Evolutionary conservation across 2,888 invertebrate species (phyloP), one percentile per base, ranked within the genome.

Genomic region (Mythimna albipuncta): DNA sequence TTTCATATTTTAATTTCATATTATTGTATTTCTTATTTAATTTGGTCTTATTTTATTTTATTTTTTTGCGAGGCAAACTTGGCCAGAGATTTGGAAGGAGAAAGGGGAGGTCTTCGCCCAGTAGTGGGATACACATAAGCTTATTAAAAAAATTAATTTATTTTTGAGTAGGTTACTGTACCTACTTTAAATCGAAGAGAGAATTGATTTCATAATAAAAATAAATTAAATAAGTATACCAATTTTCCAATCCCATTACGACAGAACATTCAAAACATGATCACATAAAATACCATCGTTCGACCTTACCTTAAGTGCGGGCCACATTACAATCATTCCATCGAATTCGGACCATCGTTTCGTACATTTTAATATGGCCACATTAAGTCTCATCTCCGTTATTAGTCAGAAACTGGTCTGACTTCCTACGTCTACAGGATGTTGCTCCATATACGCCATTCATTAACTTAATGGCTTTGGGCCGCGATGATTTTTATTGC

Each of bases 391-490:
- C 95, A 94, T 95, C 94, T 93, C 92, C 91, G 92, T 90, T 90
- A 90, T 94, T 93, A 94, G 90, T 93, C 92, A 93, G 91, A 92
- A 92, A 95, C 95, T 91, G 93, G 95, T 94, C 87, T 77, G 82
- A 89, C 93, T 94, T 95, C 95, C 95, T 93, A 92, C 91, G 91
- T 89, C 83, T 89, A 87, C 93, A 94, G 95, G 95, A 95, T 95
- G 93, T 95, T 95, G 92, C 94, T 91, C 94, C 95, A 95, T 92
- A 94, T 95, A 93, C 91, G 89, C 91, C 91, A 93, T 93, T 93
- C 94, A 94, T 94, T 94, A 91, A 88, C 85, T 90, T 94, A 94
- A 94, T 94, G 93, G 92, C 89, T 90, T 89, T 86, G 77, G 87
- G 79, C 88, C 75, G 84, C 82, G 91, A 92, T 90, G 89, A 92